phyloP scores from a whole-genome alignment of 2,113 vertebrate species.

The Glareola pratincola region DNA sequence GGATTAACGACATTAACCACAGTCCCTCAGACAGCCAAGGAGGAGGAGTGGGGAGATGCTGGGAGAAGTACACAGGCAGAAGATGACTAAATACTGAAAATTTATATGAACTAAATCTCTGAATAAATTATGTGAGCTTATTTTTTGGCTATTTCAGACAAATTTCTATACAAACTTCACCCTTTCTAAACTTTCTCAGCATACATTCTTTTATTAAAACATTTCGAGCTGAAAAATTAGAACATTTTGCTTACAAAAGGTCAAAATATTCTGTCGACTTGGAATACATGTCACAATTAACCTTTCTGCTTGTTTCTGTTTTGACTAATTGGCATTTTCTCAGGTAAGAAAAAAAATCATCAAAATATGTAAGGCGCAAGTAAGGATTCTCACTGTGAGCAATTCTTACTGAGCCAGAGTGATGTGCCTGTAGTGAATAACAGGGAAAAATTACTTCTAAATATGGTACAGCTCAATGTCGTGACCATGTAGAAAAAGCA shows the following conservation, averaged over 20 bases:
- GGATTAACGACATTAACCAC: background rate
- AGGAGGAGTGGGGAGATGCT: background rate
- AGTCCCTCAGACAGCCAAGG: background rate
- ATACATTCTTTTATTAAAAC: background rate
- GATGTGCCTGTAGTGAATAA: background rate
- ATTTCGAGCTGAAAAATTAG: background rate
- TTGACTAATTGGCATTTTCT: background rate
- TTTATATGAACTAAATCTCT: background rate
- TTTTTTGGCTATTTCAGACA: background rate
- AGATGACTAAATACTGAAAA: background rate
- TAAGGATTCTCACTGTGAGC: rapidly evolving
- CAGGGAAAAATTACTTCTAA: background rate
- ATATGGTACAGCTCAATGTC: too few relatives aligned
- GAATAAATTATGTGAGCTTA: background rate
- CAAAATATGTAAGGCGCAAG: background rate
- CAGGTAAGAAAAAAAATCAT: background rate
- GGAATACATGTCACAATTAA: background rate
- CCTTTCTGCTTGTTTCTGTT: background rate
- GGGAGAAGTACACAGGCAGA: background rate
- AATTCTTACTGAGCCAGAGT: background rate
- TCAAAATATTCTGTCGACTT: background rate
- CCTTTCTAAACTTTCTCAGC: background rate
- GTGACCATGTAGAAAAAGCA: background rate
- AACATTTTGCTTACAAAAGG: background rate
- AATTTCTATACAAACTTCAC: background rate